phyloP scores from a whole-genome alignment of 2,797 vertebrate genomes.

The Gallinago stenura region DNA sequence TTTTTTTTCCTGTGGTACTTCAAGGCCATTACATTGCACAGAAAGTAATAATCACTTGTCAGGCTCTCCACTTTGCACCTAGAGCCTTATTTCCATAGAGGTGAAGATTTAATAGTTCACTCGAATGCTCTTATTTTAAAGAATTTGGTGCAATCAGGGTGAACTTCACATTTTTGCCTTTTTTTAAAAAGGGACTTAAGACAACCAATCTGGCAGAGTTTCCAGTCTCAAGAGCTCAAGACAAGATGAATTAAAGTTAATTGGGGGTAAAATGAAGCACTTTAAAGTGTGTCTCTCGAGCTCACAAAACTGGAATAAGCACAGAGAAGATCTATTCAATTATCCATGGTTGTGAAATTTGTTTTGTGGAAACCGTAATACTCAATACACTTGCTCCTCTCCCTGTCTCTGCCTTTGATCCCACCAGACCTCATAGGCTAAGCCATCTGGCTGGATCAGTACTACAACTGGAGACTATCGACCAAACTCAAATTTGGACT shows the following conservation, averaged over 20 bases:
- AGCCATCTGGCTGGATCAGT: not conserved
- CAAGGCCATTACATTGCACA: conserved; percentile 41
- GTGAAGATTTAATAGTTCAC: conserved; percentile 64
- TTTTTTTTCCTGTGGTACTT: not conserved
- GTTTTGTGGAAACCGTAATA: conserved; percentile 33
- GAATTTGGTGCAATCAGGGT: conserved; percentile 54
- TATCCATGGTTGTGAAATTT: conserved; percentile 14
- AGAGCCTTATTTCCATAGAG: conserved; percentile 62
- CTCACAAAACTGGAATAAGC: conserved; percentile 40
- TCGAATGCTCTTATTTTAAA: conserved; percentile 57
- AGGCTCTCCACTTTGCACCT: conserved; percentile 53
- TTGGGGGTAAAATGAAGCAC: conserved; percentile 64
- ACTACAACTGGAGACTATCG: not conserved
- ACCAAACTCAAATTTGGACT: not conserved
- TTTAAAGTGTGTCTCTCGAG: conserved; percentile 20
- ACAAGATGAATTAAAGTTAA: conserved; percentile 65
- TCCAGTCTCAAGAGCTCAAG: conserved; percentile 32
- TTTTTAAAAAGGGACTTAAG: not conserved
- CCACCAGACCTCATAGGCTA: not conserved
- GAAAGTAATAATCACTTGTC: conserved; percentile 70
- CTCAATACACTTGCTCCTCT: not conserved
- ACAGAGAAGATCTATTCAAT: conserved; percentile 46
- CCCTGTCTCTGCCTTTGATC: not conserved
- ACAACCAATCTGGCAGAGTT: conserved; percentile 37
- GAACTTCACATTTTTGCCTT: conserved; percentile 15